phyloP scores from a whole-genome alignment of 2,113 vertebrate genomes.

The Erythrocercus mccallii region DNA sequence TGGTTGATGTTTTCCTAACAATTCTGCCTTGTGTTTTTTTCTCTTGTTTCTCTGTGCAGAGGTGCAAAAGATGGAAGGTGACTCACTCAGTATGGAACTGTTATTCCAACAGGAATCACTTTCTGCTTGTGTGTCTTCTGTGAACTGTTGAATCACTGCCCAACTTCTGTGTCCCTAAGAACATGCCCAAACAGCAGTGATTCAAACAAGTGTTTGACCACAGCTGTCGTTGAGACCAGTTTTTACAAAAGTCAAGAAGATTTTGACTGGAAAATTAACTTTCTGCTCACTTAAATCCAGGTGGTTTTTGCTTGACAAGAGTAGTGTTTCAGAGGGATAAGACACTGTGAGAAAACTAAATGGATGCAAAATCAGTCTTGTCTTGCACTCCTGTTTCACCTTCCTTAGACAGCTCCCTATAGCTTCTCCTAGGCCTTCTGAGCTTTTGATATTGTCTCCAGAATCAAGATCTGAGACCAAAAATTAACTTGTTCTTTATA shows the following conservation, averaged over 20 bases:
- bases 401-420: neutral
- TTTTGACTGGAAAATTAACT: neutral
- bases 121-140: neutral
- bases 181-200: neutral
- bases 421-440: neutral
- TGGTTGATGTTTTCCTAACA: neutral
- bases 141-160: neutral
- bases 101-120: neutral
- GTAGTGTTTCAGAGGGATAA: neutral
- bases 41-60: neutral
- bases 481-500: neutral
- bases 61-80: neutral
- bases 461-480: neutral
- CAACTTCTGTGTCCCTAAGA: neutral
- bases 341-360: neutral
- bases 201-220: neutral
- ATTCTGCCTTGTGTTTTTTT: neutral
- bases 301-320: neutral
- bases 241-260: neutral
- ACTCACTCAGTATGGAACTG: fast-evolving
- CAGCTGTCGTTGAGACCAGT: neutral
- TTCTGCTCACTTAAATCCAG: neutral
- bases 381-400: fast-evolving
- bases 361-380: neutral
- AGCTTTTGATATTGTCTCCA: neutral